Evolutionary conservation across 2,797 vertebrate species (phyloP).

Genomic region (Syngnathus acus): DNA sequence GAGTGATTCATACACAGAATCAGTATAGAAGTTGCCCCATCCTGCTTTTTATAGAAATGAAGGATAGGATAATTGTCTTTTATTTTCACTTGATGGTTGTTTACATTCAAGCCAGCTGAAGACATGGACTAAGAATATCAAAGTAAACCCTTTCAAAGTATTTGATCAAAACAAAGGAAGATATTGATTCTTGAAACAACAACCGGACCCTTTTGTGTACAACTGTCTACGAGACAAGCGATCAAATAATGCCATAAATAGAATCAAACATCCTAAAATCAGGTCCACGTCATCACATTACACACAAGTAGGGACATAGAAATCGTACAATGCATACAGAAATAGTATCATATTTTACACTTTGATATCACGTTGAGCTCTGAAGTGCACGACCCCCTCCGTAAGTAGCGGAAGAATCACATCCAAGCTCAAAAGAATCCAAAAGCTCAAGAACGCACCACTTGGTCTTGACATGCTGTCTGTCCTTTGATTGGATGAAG

Average conservation of each 20-base stretch:
- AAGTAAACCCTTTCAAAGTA: constrained; percentile 20
- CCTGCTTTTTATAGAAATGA: constrained; percentile 28
- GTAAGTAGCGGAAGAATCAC: constrained; percentile 23
- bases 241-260: constrained; percentile 33
- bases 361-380: constrained; percentile 17
- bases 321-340: constrained; percentile 33
- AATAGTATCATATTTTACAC: neutral
- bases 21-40: constrained; percentile 24
- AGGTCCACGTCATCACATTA: constrained; percentile 28
- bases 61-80: constrained; percentile 7
- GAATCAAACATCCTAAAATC: constrained; percentile 26
- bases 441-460: constrained; percentile 8
- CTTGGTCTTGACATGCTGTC: constrained; percentile 12
- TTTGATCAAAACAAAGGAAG: constrained; percentile 19
- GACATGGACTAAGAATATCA: constrained; percentile 25
- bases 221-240: constrained; percentile 36
- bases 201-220: constrained; percentile 10
- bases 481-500: constrained; percentile 7
- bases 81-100: constrained; percentile 22
- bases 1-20: constrained; percentile 26
- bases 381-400: constrained; percentile 12
- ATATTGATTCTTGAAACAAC: neutral
- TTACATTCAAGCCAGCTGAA: constrained; percentile 51
- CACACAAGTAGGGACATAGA: constrained; percentile 42
- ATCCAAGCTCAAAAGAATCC: constrained; percentile 12